A percentile compares a stretch with the other conserved stretches of the same genome.
phyloP scores from a whole-genome alignment of 37 sponge, comb jelly and placozoan species.

The Dysidea cf. avara region DNA sequence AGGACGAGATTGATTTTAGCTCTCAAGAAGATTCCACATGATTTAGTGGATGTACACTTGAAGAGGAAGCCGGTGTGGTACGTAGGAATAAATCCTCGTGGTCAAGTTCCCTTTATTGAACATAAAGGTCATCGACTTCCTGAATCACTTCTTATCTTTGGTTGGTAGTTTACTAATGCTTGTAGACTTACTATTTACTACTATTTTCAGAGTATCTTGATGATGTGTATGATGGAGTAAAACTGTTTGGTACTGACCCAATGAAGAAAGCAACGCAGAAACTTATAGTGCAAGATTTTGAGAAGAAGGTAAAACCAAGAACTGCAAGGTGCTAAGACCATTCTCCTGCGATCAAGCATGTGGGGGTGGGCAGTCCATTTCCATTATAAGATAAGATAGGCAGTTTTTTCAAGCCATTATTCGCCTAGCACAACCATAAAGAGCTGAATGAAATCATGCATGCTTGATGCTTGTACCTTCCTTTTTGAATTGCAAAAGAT shows the following conservation, averaged over 20 bases:
- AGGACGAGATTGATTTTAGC: slow-evolving; percentile 58
- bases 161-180: slow-evolving; percentile 40
- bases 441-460: no score
- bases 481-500: no score
- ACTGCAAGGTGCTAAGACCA: no score
- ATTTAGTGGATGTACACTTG: slow-evolving; percentile 65
- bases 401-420: no score
- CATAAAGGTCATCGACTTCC: slow-evolving; percentile 60
- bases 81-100: slow-evolving; percentile 55
- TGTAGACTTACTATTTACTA: neutral
- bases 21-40: slow-evolving; percentile 30
- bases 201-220: slow-evolving; percentile 64
- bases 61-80: slow-evolving; percentile 75
- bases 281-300: slow-evolving; percentile 51
- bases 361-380: no score
- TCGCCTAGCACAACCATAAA: no score
- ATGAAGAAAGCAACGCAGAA: slow-evolving; percentile 41
- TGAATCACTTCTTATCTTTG: slow-evolving; percentile 68
- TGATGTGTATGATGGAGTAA: slow-evolving; percentile 49
- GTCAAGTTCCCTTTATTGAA: slow-evolving; percentile 59
- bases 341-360: no score
- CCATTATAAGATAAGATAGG: no score
- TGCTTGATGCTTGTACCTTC: no score
- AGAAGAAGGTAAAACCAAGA: slow-evolving; percentile 45
- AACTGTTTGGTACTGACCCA: slow-evolving; percentile 53